A percentile compares a stretch with the other conserved stretches of the same genome.
Conservation (phyloP, 2,113 vertebrate genomes). For the Vanacampus margaritifer region DNA sequence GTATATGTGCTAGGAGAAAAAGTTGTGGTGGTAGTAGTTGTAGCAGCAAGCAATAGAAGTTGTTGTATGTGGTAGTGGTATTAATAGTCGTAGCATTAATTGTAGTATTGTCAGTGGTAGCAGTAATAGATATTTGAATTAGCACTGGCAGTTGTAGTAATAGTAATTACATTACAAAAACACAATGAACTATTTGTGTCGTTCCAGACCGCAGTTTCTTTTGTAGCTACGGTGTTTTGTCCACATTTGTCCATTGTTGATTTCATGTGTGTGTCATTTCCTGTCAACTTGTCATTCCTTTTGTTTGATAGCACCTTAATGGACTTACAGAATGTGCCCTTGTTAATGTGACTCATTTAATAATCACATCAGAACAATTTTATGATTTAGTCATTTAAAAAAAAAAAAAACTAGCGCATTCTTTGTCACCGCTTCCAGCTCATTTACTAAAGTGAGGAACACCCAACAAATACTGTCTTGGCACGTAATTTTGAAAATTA, state of each 20-base stretch:
- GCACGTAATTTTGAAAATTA: background rate
- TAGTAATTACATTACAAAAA: too few relatives aligned
- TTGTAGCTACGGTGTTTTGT: too few relatives aligned
- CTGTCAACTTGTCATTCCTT: background rate
- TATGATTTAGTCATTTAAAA: background rate
- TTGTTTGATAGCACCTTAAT: background rate
- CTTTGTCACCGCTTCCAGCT: background rate
- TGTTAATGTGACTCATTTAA: background rate
- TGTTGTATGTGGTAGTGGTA: background rate
- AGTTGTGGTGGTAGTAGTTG: too few relatives aligned
- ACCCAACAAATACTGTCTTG: background rate
- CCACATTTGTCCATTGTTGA: too few relatives aligned
- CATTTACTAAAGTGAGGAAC: background rate
- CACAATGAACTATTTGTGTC: too few relatives aligned
- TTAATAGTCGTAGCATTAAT: background rate
- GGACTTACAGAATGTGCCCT: too few relatives aligned
- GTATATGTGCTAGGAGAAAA: too few relatives aligned
- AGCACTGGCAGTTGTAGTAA: background rate
- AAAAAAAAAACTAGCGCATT: background rate
- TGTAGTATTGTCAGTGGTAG: background rate
- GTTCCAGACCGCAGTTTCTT: too few relatives aligned
- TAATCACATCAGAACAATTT: background rate
- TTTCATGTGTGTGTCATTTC: background rate
- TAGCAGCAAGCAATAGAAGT: too few relatives aligned
- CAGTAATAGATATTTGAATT: background rate